phyloP scores from a whole-genome alignment of 2,888 invertebrate species.

The Napeogenes sylphis region DNA sequence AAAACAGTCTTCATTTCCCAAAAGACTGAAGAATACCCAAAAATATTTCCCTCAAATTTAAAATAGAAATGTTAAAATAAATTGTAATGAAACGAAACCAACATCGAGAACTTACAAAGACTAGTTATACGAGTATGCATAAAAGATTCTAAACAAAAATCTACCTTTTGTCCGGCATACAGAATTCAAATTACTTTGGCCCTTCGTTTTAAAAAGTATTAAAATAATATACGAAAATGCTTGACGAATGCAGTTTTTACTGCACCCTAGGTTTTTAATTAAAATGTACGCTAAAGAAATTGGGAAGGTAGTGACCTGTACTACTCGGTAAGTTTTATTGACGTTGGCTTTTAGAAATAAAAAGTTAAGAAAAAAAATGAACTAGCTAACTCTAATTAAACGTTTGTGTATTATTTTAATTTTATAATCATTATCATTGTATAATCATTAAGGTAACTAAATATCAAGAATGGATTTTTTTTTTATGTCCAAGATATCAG shows the following conservation, averaged over 20 bases:
- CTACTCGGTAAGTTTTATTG: constrained; percentile 20
- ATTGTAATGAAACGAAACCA: constrained; percentile 6
- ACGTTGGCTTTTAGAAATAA: not conserved
- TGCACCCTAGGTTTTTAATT: constrained; percentile 33
- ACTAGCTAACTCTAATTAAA: not conserved
- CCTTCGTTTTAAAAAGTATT: constrained; percentile 22
- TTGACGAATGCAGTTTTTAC: constrained; percentile 34
- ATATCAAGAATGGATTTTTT: too few species aligned
- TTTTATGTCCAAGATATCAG: too few species aligned
- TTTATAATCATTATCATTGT: too few species aligned
- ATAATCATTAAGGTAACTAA: too few species aligned
- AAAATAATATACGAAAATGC: constrained; percentile 28
- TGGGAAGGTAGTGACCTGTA: constrained; percentile 25
- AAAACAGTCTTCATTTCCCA: not conserved
- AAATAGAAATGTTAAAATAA: not conserved
- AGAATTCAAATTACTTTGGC: constrained; percentile 1
- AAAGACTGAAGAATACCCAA: not conserved
- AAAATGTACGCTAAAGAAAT: constrained; percentile 34
- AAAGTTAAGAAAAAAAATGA: not conserved
- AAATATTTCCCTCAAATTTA: constrained; percentile 3
- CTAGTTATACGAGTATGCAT: not conserved
- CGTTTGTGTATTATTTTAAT: not conserved
- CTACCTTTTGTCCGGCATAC: not conserved
- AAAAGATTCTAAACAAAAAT: constrained; percentile 5
- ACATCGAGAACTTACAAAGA: not conserved